A percentile compares a stretch with the other conserved stretches of the same genome.
Evolutionary conservation across 2,888 invertebrate species (phyloP).

Genomic region (Atethmia centrago): DNA sequence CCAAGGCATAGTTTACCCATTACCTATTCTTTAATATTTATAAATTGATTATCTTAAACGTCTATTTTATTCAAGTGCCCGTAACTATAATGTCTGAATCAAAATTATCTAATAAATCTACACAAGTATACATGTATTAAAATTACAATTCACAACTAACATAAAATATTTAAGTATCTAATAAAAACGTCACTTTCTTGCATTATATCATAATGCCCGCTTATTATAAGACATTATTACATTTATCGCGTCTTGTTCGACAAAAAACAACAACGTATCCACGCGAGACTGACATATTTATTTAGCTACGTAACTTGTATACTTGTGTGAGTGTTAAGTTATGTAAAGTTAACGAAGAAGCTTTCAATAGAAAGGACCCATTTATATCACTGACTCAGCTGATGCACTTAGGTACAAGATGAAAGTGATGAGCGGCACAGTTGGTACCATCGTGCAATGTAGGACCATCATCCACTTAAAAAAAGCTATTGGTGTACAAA

Average conservation of each 20-base stretch:
- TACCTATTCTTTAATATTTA: too few relatives aligned
- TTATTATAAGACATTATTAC: constrained; percentile 25
- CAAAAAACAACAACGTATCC: constrained; percentile 6
- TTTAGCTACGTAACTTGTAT: constrained; percentile 7
- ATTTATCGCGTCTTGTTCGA: constrained; percentile 8
- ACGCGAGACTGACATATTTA: constrained; percentile 27
- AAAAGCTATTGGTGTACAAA: too few relatives aligned
- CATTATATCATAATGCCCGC: neutral
- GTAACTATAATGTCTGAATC: neutral
- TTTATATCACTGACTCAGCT: constrained; percentile 20
- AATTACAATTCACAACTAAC: neutral
- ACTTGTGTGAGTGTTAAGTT: constrained; percentile 11
- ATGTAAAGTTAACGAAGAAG: constrained; percentile 24
- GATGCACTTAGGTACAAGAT: neutral
- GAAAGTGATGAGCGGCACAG: neutral
- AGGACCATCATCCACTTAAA: too few relatives aligned
- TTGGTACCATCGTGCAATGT: too few relatives aligned
- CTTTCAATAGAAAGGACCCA: constrained; percentile 23
- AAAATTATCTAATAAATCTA: neutral
- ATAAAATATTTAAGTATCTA: constrained; percentile 38
- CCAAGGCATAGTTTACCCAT: too few relatives aligned
- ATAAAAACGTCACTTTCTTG: constrained; percentile 42
- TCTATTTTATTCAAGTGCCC: neutral
- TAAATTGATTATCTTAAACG: too few relatives aligned
- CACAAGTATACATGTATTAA: neutral